Conservation (phyloP, 2,888 invertebrate genomes). For the Pelosia muscerda region DNA sequence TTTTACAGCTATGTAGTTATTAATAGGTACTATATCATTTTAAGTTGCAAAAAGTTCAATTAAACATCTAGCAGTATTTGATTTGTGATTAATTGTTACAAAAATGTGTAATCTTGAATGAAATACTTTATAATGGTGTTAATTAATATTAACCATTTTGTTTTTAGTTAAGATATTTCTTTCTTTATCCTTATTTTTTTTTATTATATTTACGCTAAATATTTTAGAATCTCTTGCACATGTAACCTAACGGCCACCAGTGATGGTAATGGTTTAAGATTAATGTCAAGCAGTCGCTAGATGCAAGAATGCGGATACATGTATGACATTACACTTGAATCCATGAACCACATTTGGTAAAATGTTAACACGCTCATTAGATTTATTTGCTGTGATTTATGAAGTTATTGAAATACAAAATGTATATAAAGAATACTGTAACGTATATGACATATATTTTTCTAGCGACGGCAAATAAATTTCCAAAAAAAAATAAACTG, state of each 20-base stretch:
- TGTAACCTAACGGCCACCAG: conserved; percentile 28
- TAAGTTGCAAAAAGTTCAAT: conserved; percentile 47
- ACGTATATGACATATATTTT: conserved; percentile 71
- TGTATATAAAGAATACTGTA: conserved; percentile 50
- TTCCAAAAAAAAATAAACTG: conserved; percentile 48
- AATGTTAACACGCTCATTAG: conserved; percentile 32
- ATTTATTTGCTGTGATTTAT: conserved; percentile 61
- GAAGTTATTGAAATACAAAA: conserved; percentile 39
- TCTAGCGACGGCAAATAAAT: conserved; percentile 72
- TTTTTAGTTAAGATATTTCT: conserved; percentile 26
- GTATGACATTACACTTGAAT: conserved; percentile 2
- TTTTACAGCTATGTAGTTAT: background rate
- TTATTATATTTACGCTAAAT: conserved; percentile 13
- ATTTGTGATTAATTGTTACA: conserved; percentile 51
- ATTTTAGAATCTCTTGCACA: conserved; percentile 45
- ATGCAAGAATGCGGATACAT: background rate
- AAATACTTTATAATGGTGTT: conserved; percentile 50
- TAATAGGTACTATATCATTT: conserved; percentile 25
- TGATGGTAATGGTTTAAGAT: conserved; percentile 8
- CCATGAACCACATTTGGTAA: conserved; percentile 18
- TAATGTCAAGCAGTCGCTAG: background rate
- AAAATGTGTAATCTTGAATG: conserved; percentile 26
- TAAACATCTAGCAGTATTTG: conserved; percentile 54
- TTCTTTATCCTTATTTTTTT: conserved; percentile 17
- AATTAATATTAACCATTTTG: conserved; percentile 24